Percentiles rank a stretch among this genome's conserved stretches.
These are phyloP conservation scores for Spicauda simplicius DNA, from an alignment of 2,888 invertebrate species.

Conservation along the genomic window DNA sequence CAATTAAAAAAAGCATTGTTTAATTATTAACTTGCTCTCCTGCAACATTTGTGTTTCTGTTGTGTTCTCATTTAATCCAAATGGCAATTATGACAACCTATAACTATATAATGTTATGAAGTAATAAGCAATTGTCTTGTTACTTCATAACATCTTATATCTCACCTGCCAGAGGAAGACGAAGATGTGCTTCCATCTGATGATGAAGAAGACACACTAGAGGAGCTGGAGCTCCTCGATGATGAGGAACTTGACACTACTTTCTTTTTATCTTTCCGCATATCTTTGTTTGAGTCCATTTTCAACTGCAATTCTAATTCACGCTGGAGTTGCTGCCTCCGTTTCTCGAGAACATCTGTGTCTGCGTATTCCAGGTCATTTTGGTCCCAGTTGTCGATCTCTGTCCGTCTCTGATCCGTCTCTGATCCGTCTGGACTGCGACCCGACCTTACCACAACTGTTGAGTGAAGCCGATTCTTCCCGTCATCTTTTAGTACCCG, in stretches of 20 bases:
- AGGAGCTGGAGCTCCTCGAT: slow-evolving; percentile 87
- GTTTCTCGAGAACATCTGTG: slow-evolving; percentile 91
- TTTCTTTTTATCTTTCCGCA: slow-evolving; percentile 89
- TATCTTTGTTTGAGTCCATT: slow-evolving; percentile 88
- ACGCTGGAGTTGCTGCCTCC: slow-evolving; percentile 89
- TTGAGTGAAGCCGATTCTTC: slow-evolving; percentile 87
- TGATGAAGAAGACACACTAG: slow-evolving; percentile 87
- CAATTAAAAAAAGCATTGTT: too few relatives aligned
- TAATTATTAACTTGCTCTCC: too few relatives aligned
- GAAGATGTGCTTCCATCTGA: slow-evolving; percentile 88
- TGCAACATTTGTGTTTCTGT: too few relatives aligned
- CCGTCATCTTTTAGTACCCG: slow-evolving; percentile 85
- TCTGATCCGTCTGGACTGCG: slow-evolving; percentile 86
- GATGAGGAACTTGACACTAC: slow-evolving; percentile 88
- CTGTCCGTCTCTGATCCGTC: too few relatives aligned
- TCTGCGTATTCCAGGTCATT: slow-evolving; percentile 92
- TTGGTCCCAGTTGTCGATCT: slow-evolving; percentile 91
- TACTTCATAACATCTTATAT: too few relatives aligned
- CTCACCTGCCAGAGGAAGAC: slow-evolving; percentile 83
- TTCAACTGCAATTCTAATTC: slow-evolving; percentile 92
- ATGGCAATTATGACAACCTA: too few relatives aligned
- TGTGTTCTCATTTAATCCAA: too few relatives aligned
- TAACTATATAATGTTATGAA: too few relatives aligned
- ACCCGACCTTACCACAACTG: slow-evolving; percentile 85
- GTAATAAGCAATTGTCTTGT: too few relatives aligned